Conservation (phyloP, 2,113 vertebrate species). For the Urocynchramus pylzowi region DNA sequence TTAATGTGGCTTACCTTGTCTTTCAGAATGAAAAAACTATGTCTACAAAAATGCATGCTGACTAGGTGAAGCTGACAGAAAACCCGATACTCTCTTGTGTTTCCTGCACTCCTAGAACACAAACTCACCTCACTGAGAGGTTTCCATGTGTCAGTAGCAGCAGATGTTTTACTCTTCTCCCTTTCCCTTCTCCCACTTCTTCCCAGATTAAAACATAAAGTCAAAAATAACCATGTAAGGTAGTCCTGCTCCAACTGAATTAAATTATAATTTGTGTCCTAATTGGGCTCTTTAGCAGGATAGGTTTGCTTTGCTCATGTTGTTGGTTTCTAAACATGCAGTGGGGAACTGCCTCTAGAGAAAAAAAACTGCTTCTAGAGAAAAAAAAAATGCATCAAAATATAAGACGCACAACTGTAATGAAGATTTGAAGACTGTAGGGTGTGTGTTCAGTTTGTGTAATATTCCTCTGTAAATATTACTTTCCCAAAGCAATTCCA, state of each 20-base stretch:
- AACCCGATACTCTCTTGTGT: not conserved
- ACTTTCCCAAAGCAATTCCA: conserved; percentile 25
- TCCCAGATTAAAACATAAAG: not conserved
- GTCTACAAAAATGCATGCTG: not conserved
- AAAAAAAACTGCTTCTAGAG: conserved; percentile 18
- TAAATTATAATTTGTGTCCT: not conserved
- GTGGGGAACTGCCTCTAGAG: conserved; percentile 22
- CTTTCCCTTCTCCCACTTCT: not conserved
- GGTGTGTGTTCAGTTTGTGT: conserved; percentile 62
- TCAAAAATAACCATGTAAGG: not conserved
- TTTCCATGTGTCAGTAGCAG: not conserved
- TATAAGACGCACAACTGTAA: conserved; percentile 50
- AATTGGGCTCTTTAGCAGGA: not conserved
- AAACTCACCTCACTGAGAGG: not conserved
- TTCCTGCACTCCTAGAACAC: not conserved
- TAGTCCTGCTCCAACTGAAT: not conserved
- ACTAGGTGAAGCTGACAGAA: not conserved
- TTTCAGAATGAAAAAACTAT: not conserved
- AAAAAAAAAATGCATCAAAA: not conserved
- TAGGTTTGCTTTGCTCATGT: not conserved
- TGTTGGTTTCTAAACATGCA: not conserved
- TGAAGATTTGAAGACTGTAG: conserved; percentile 57
- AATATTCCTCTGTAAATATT: conserved; percentile 70
- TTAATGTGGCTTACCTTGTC: not conserved
- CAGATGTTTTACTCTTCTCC: not conserved